Conservation (phyloP, 2,888 invertebrate genomes). For the Trachelus troglodyta region DNA sequence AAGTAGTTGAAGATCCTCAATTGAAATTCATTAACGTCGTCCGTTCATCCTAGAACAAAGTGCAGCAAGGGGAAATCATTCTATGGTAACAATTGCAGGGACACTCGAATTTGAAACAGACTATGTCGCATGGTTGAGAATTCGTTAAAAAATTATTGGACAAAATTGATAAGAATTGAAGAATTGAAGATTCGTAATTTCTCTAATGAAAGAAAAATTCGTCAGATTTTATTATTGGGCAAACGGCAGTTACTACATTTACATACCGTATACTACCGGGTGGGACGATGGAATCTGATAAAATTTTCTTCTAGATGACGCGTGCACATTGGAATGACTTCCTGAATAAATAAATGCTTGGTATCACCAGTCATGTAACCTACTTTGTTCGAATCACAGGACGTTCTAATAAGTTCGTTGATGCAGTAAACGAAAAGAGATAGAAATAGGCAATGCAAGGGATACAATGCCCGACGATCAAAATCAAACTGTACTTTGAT, state of each 20-base stretch:
- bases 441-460: not conserved
- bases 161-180: too few relatives aligned
- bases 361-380: slow-evolving; percentile 3
- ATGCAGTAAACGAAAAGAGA: not conserved
- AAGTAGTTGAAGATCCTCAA: too few relatives aligned
- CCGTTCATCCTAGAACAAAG: not conserved
- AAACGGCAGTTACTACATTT: too few relatives aligned
- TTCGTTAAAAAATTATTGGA: not conserved
- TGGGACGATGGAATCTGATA: not conserved
- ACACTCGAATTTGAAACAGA: not conserved
- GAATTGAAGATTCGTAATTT: not conserved
- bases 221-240: too few relatives aligned
- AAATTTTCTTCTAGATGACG: not conserved
- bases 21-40: not conserved
- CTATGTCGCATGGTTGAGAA: not conserved
- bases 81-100: not conserved
- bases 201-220: not conserved
- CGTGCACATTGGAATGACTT: not conserved
- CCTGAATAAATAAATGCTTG: not conserved
- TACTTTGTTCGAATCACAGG: slow-evolving; percentile 3
- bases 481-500: not conserved
- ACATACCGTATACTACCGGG: not conserved
- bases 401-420: not conserved
- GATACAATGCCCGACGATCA: not conserved
- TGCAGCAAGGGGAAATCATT: not conserved